Conservation (phyloP, 2,797 vertebrate species). For the Tapera naevia region DNA sequence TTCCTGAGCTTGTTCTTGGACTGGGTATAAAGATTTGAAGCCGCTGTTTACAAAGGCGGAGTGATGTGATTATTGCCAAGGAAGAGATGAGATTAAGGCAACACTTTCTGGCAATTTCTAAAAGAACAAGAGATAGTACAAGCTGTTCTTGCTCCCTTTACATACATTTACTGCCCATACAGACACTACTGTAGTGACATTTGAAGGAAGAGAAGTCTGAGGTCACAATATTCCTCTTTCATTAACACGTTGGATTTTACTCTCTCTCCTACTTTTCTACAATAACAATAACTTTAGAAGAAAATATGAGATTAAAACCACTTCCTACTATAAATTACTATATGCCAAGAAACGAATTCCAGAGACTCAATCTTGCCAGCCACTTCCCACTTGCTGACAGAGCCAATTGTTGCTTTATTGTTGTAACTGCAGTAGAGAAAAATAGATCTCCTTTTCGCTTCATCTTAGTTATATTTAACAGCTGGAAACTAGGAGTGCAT, state of each 20-base stretch:
- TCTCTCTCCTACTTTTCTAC: neutral
- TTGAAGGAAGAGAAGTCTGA: neutral
- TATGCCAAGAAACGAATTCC: conserved; percentile 31
- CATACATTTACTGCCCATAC: neutral
- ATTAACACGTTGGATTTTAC: neutral
- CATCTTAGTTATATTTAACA: conserved; percentile 10
- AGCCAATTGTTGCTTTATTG: neutral
- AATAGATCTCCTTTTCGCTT: neutral
- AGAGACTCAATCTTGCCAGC: neutral
- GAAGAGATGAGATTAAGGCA: neutral
- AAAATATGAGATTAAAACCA: neutral
- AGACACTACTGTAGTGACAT: neutral
- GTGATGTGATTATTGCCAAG: neutral
- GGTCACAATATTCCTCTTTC: neutral
- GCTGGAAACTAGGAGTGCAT: neutral
- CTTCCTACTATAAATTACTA: conserved; percentile 12
- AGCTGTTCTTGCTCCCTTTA: neutral
- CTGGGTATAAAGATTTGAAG: neutral
- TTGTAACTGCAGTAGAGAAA: neutral
- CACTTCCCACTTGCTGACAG: conserved; percentile 10
- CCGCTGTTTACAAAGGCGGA: neutral
- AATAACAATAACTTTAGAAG: neutral
- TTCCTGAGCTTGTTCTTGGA: conserved; percentile 16
- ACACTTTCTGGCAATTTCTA: neutral
- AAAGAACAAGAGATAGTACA: neutral